Base-by-base conservation (phyloP, 2,113 vertebrate species). In the Mormoops blainvillei region DNA sequence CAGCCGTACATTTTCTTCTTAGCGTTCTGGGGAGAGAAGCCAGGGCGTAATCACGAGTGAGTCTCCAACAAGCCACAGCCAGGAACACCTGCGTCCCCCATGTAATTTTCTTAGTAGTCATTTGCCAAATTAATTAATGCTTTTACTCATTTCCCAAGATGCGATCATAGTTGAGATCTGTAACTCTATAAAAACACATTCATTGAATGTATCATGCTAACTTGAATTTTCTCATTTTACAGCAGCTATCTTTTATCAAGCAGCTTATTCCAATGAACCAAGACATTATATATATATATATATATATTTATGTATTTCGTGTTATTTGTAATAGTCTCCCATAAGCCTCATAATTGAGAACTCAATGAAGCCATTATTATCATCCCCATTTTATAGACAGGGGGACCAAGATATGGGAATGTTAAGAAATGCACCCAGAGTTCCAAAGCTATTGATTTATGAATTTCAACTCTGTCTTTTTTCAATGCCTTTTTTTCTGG, bases 1-100 rank as follows among this genome's bases (percentile, higher is more conserved):
- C 99, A 99, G 97, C 99, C 99, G 63, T 99, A 99, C 99, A 99
- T 99, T 98, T 99, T 99, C 99, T 99, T 99, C 98, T 99, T 99
- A 96, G 99, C 99, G 97, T 99, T 99, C 99, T 99, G 96, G 88
- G 36, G 71, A 91, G 63, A 71, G 87, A 97, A 91, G 89, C 41
- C 87, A 94, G 45, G 61, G 58, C 87, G 90, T 12, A 11, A 0
- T 22, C 84, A 94, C 92, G 54, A 92, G 43, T 7, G 2, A 89
- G 45, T 91, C 88, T 71, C 24, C 0, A 67, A 67, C 26, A 36
- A 74, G 81, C 28, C 90, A 70, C 9, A 22, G 10, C 15, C 82
- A 50, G 3, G 0, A 81, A 15, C 80, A 92, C 80, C 85, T 45
- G 88, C 38, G 38, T n/a, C 63, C 94, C 82, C 70, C 86, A 65